Evolutionary conservation across 2,888 invertebrate species (phyloP), one percentile per base, ranked within the genome.

Genomic region (Urechis unicinctus): DNA sequence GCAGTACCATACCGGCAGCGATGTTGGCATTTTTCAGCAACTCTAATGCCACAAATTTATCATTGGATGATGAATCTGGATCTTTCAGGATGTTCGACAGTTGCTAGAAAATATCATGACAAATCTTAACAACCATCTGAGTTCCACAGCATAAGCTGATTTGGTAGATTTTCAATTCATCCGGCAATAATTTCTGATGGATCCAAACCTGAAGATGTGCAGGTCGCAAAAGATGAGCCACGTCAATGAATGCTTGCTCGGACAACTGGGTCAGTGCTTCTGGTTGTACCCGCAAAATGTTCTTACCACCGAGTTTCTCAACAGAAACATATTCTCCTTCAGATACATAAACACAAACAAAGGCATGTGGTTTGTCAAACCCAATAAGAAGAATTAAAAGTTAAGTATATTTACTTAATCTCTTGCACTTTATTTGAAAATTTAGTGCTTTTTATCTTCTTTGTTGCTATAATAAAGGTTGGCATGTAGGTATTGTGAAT

Each of bases 11-110:
- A 1, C 67, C 69, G n/a, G 78, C 72, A 13, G 78, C 77, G 42
- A 78, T 73, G 60, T 73, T 73, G 13, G 78, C 78, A 67, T 78
- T 78, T 64, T 78, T 78, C 61, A 78, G 59, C 29, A 78, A 59
- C 62, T 78, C 78, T 44, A 78, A 61, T 1, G 78, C 78, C 25
- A 78, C 78, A 71, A 74, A 78, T 56, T 68, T 70, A 56, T 78
- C 78, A 65, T 78, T 78, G 44, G 66, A 65, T 1, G 78, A 78
- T 1, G 78, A 67, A 30, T 78, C 74, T 6, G 75, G 70, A 56
- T 78, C 78, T 52, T 72, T 70, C 46, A 78, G 59, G 45, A 78
- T 78, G 41, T 75, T 76, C 3, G 75, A 66, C 22, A 78, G 62
- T 69, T 75, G 75, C 77, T 78, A 63, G 1, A 55, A 48, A 3